Percentiles rank a stretch among this genome's conserved stretches.
Evolutionary conservation across 1,140 invertebrate species (phyloP).

Genomic region (Metopolophium dirhodum): DNA sequence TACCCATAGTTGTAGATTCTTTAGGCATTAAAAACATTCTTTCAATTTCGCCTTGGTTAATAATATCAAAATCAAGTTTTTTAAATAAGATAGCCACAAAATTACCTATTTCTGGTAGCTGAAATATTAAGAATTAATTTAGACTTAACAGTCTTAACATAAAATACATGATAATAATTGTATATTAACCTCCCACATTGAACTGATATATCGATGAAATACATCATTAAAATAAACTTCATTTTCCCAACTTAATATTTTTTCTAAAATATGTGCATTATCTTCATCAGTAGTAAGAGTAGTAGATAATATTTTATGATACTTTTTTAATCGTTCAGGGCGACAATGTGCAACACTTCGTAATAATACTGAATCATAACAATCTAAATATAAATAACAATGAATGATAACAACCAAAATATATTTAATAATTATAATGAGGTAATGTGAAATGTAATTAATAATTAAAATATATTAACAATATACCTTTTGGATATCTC

Average conservation of each 20-base stretch:
- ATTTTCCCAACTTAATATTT: conserved; percentile 52
- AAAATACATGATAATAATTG: neutral
- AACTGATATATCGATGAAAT: conserved; percentile 1
- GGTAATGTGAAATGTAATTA: neutral
- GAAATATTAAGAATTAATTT: neutral
- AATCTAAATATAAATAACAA: conserved; percentile 51
- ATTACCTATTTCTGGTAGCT: conserved; percentile 45
- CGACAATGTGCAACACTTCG: conserved; percentile 43
- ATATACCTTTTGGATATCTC: conserved; percentile 19
- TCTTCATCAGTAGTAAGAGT: conserved; percentile 16
- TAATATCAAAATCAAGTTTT: conserved; percentile 8
- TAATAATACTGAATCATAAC: conserved; percentile 47
- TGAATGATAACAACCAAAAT: conserved; percentile 5
- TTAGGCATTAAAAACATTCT: conserved; percentile 58
- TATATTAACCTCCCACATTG: conserved; percentile 90
- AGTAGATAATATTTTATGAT: conserved; percentile 30
- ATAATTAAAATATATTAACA: neutral
- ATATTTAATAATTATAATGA: neutral
- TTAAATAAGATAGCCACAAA: conserved; percentile 51
- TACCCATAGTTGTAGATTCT: conserved; percentile 46
- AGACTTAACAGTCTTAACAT: neutral
- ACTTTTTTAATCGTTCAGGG: conserved; percentile 37
- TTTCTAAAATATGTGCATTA: conserved; percentile 33
- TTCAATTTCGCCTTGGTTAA: conserved; percentile 57
- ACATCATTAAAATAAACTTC: conserved; percentile 50